phyloP scores from a whole-genome alignment of 2,113 vertebrate genomes.

The Perognathus longimembris region DNA sequence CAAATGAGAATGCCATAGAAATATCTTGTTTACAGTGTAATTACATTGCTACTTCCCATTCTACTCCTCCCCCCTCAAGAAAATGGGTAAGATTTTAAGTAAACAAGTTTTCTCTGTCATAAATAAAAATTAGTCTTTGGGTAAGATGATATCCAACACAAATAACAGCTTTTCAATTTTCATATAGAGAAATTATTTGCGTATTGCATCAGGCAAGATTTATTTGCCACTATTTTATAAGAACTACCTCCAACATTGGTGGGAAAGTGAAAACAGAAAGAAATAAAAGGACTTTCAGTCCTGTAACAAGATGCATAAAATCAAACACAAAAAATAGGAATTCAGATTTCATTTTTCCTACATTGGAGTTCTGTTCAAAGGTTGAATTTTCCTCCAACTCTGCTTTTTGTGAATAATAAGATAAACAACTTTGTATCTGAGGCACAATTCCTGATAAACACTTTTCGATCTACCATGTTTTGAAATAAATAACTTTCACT shows the following conservation, averaged over 20 bases:
- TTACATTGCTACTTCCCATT: background rate
- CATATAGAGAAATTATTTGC: background rate
- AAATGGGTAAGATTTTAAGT: background rate
- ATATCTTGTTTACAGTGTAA: background rate
- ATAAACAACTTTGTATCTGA: background rate
- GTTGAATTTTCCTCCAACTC: background rate
- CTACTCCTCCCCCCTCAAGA: background rate
- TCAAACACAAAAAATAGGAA: background rate
- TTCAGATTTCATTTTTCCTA: background rate
- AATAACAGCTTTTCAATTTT: constrained; percentile 30
- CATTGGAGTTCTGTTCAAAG: background rate
- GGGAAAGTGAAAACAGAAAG: background rate
- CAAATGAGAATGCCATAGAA: background rate
- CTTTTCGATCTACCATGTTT: background rate
- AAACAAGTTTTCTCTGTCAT: background rate
- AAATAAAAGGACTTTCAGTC: constrained; percentile 4
- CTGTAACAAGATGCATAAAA: background rate
- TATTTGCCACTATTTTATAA: constrained; percentile 11
- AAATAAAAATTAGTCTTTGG: background rate
- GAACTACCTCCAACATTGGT: background rate
- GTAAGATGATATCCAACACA: background rate
- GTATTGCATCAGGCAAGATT: background rate
- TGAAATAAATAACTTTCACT: constrained; percentile 39
- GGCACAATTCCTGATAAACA: background rate
- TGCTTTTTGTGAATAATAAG: background rate